These are phyloP conservation scores for Apodemia zela DNA, from an alignment of 2,888 invertebrate genomes.

Conservation along the genomic window DNA sequence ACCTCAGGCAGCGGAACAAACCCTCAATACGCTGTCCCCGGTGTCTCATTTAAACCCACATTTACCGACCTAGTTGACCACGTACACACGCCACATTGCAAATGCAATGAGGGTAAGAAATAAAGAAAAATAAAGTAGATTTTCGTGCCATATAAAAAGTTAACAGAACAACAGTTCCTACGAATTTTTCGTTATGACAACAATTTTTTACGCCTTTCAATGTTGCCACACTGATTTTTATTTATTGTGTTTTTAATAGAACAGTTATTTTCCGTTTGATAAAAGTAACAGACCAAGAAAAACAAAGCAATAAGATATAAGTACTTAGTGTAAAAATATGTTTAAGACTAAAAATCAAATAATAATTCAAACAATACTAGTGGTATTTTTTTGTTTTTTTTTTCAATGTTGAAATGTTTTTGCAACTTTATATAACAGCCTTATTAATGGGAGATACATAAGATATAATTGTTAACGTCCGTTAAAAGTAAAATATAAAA, in stretches of 20 bases:
- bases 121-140: conserved; percentile 28
- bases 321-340: too few relatives aligned
- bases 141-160: conserved; percentile 54
- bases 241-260: neutral
- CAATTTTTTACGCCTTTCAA: neutral
- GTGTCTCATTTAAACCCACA: conserved; percentile 53
- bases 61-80: conserved; percentile 57
- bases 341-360: too few relatives aligned
- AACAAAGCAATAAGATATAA: too few relatives aligned
- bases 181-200: conserved; percentile 14
- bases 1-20: conserved; percentile 64
- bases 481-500: too few relatives aligned
- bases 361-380: too few relatives aligned
- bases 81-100: conserved; percentile 58
- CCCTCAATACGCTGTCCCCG: conserved; percentile 63
- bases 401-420: too few relatives aligned
- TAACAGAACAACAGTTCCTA: conserved; percentile 20
- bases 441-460: too few relatives aligned
- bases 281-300: too few relatives aligned
- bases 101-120: conserved; percentile 64
- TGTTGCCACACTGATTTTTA: conserved; percentile 6
- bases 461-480: too few relatives aligned
- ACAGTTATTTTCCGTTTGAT: too few relatives aligned
- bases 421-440: too few relatives aligned
- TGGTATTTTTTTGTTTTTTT: too few relatives aligned